Evolutionary conservation across 2,888 invertebrate species (phyloP).

Genomic region (Eupithecia inturbata): DNA sequence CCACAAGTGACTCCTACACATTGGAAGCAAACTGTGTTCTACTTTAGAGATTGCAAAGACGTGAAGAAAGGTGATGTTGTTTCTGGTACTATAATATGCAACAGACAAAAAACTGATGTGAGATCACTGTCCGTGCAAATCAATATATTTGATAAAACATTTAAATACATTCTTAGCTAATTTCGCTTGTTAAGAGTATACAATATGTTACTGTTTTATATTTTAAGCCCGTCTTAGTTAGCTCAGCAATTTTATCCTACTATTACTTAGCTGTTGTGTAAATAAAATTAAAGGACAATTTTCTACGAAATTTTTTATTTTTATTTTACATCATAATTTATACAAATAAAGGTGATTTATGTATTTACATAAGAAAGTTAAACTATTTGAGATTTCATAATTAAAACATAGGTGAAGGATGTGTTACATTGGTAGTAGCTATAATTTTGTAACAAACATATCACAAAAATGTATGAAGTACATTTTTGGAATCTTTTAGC

Average conservation of each 20-base stretch:
- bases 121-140: conserved; percentile 89
- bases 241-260: conserved; percentile 37
- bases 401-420: conserved; percentile 44
- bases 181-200: conserved; percentile 19
- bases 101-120: conserved; percentile 88
- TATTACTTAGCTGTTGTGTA: conserved; percentile 16
- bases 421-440: background rate
- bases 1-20: conserved; percentile 91
- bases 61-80: conserved; percentile 87
- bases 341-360: conserved; percentile 67
- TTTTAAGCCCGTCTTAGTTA: conserved; percentile 29
- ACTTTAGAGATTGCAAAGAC: conserved; percentile 88
- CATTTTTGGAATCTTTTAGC: background rate
- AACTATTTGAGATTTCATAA: conserved; percentile 64
- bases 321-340: conserved; percentile 76
- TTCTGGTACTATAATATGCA: conserved; percentile 89
- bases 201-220: conserved; percentile 12
- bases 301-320: conserved; percentile 81
- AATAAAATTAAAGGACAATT: conserved; percentile 56
- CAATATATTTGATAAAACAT: conserved; percentile 84
- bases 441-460: background rate
- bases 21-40: conserved; percentile 97
- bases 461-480: background rate
- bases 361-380: conserved; percentile 69
- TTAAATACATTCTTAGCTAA: conserved; percentile 87